Evolutionary conservation across 2,797 vertebrate genomes (phyloP), one percentile per base, ranked within the genome.

Genomic region (Geotrypetes seraphini): DNA sequence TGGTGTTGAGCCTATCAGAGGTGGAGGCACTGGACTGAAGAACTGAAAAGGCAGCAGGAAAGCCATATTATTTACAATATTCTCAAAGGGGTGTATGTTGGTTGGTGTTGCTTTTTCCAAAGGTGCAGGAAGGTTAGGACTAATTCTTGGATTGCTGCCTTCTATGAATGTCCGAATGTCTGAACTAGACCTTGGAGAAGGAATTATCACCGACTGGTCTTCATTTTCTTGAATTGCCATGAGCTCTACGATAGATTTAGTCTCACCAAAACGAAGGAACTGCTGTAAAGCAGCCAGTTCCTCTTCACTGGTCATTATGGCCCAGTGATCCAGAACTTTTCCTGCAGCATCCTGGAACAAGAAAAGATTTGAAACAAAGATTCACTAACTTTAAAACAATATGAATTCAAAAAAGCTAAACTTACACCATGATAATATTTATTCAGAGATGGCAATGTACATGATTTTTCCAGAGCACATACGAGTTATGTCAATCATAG

Each of bases 211-310:
- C 0, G 89, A 71, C 39, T 91, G 92, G 4, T 89, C 92, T 50
- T 99, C 94, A 60, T 95, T 96, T 61, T 98, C 96, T 45, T 97
- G 95, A 50, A 96, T 73, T 12, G 87, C 90, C 96, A 99, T 99
- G 59, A 97, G 81, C 66, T 99, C 96, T 24, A 96, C 96, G 9
- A 99, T 97, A 37, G 96, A 93, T 44, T 97, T 99, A 7, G 96
- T 99, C 71, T 99, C 96, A 12, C 96, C 95, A 36, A 99, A 99
- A 18, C 96, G 94, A 43, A 98, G 86, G 54, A 99, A 99, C 61
- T 99, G 96, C 62, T 96, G 95, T 55, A 99, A 53, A 1, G 92
- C 92, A 16, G 90, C 91, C 20, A 96, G 80, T 65, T 99, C 95
- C 42, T 99, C 96, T 57, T 99, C 95, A 11, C 86, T 84, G 6